phyloP scores from a whole-genome alignment of 2,888 invertebrate genomes.

The Strigamia crassipes region DNA sequence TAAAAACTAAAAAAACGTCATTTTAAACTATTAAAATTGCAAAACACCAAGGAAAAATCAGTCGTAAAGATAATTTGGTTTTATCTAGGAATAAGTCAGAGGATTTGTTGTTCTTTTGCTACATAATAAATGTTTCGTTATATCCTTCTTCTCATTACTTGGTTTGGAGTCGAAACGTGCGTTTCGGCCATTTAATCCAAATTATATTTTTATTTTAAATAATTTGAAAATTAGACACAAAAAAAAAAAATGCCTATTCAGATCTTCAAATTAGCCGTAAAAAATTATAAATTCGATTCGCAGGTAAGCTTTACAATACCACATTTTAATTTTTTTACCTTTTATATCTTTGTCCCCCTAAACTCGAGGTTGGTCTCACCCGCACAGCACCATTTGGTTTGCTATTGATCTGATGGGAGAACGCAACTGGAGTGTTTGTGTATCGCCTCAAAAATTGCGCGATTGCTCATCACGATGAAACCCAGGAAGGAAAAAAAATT shows the following conservation, averaged over 20 bases:
- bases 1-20: no score
- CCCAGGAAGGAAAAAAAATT: neutral
- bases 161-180: no score
- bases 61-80: neutral
- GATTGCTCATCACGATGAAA: neutral
- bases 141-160: no score
- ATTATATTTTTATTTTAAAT: no score
- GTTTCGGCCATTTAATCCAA: no score
- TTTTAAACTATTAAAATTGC: no score
- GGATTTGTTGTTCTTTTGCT: neutral
- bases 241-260: neutral
- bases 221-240: no score
- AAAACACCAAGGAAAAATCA: neutral
- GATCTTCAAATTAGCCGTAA: neutral
- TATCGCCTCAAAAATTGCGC: neutral
- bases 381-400: slow-evolving; percentile 14
- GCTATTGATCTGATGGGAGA: slow-evolving; percentile 17
- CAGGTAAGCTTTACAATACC: neutral
- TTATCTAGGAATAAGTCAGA: neutral
- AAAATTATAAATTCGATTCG: neutral
- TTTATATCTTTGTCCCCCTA: neutral
- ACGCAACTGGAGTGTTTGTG: neutral
- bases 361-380: neutral
- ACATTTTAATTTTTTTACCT: neutral
- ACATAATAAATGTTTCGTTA: no score